Base-by-base conservation (phyloP, 2,888 invertebrate genomes). In the Celastrina argiolus region DNA sequence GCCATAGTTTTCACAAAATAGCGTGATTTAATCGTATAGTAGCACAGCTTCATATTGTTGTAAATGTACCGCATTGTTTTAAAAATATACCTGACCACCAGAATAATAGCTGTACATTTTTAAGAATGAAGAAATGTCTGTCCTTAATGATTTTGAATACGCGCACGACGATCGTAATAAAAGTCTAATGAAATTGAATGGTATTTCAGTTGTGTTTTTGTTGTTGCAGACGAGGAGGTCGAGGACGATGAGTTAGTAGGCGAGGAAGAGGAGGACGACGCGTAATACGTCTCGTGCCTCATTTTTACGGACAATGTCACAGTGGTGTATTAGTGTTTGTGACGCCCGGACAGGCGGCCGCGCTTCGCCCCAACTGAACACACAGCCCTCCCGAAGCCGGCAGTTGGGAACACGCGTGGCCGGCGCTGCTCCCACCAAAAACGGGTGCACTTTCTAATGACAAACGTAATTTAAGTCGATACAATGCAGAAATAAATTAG, bases 261-360 rank as follows among this genome's bases (percentile, higher is more conserved):
- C 16, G 92, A 91, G 77, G 91, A 92, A 75, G 92, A 92, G 72
- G 92, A 91, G 77, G 92, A 92, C 71, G 92, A 92, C 74, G 91
- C 92, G 92, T 92, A 92, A 92, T 92, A 92, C 86, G 85, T 80
- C 81, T 83, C 77, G 85, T 81, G 85, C 83, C 83, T 85, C 83
- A 76, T 83, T 81, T 77, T 72, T 81, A 89, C 84, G 91, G 91
- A 91, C 91, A 88, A 91, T 91, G 91, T 91, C 91, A 91, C 91
- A 89, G 91, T 91, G 91, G 88, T 83, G 90, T 90, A 90, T 71
- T 88, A 86, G 88, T 89, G 88, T 81, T 82, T 79, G 91, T 89
- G 90, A 88, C 88, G 89, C 82, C 84, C 82, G 84, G 83, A 83
- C 80, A 80, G 82, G 82, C 81, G 89, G 87, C 88, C 87, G 77